Evolutionary conservation across 1,140 invertebrate species (phyloP).

Genomic region (Choristoneura fumiferana): DNA sequence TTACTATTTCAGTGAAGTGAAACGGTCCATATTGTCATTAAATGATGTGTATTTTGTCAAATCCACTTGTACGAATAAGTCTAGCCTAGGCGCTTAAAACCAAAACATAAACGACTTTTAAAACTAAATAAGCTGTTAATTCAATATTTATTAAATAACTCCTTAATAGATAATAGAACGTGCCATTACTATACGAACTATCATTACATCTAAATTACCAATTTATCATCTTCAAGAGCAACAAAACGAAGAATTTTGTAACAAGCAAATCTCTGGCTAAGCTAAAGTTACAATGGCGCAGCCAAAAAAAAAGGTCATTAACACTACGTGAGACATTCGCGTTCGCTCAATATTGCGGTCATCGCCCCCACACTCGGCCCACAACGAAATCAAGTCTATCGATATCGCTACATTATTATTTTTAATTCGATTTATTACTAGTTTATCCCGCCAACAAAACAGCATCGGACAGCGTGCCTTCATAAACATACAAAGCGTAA

Average conservation of each 20-base stretch:
- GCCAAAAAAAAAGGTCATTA: slow-evolving; percentile 75
- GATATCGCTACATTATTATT: slow-evolving; percentile 47
- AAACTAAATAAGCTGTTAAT: too few relatives aligned
- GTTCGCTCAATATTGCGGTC: slow-evolving; percentile 73
- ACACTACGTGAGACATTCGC: slow-evolving; percentile 75
- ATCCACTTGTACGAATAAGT: not conserved
- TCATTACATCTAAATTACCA: too few relatives aligned
- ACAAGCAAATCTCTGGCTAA: too few relatives aligned
- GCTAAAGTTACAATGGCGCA: slow-evolving; percentile 52
- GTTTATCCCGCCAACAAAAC: not conserved
- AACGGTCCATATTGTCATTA: too few relatives aligned
- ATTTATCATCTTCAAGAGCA: too few relatives aligned
- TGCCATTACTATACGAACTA: too few relatives aligned
- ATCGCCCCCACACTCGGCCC: slow-evolving; percentile 62
- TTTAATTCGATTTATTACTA: slow-evolving; percentile 26
- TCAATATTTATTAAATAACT: too few relatives aligned
- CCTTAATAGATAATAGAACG: too few relatives aligned
- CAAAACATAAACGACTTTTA: too few relatives aligned
- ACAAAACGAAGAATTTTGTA: too few relatives aligned
- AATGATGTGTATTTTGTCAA: too few relatives aligned
- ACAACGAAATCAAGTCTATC: slow-evolving; percentile 43
- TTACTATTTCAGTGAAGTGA: too few relatives aligned
- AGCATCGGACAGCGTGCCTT: not conserved
- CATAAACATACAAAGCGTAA: slow-evolving; percentile 13
- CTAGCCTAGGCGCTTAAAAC: not conserved